Conservation (phyloP, 2,888 invertebrate genomes). For the Digitonthophagus gazella region DNA sequence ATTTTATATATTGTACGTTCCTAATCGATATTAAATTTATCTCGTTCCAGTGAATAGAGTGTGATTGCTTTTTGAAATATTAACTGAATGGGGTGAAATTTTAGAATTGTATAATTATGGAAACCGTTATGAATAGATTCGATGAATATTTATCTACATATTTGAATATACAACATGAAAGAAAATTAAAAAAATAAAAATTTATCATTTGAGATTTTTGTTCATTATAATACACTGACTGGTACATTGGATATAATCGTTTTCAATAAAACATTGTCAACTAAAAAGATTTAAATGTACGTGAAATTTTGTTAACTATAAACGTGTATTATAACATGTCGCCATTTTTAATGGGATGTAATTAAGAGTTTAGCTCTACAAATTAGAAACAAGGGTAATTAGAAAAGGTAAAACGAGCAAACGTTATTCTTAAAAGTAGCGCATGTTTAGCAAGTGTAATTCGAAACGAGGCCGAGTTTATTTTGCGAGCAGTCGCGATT, state of each 20-base stretch:
- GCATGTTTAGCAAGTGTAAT: slow-evolving; percentile 15
- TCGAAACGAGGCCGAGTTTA: background rate
- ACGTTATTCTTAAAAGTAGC: slow-evolving; percentile 2
- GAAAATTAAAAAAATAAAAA: too few relatives aligned
- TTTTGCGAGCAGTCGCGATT: slow-evolving; percentile 8
- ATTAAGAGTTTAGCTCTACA: background rate
- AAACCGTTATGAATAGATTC: background rate
- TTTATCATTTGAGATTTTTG: too few relatives aligned
- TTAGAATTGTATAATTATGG: background rate
- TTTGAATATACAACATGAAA: too few relatives aligned
- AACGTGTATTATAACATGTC: too few relatives aligned
- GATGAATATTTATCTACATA: background rate
- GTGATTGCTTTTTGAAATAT: background rate
- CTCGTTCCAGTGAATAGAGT: background rate
- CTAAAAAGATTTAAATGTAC: too few relatives aligned
- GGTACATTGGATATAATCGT: too few relatives aligned
- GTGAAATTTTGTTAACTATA: too few relatives aligned
- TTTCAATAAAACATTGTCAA: too few relatives aligned
- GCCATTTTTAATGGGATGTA: too few relatives aligned
- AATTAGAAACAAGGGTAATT: background rate
- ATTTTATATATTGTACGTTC: too few relatives aligned
- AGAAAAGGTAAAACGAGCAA: background rate
- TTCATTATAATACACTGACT: too few relatives aligned
- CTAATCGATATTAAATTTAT: too few relatives aligned
- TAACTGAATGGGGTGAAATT: background rate